Evolutionary conservation across 2,113 vertebrate species (phyloP).

Genomic region (Xerus inauris): DNA sequence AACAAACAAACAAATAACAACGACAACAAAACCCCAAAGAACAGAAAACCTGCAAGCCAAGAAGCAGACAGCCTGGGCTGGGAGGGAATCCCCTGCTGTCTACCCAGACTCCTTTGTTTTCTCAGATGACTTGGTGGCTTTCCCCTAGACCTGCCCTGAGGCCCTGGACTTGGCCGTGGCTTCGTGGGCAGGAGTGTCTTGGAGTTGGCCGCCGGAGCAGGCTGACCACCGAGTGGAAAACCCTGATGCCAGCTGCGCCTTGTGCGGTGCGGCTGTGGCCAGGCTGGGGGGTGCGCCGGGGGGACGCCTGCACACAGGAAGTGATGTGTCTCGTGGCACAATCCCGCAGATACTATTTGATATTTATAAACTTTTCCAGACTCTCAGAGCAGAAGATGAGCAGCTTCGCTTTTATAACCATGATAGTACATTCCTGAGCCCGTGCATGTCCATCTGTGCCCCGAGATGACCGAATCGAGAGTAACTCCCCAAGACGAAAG

Average conservation of each 20-base stretch:
- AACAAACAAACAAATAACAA: not conserved
- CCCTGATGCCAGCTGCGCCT: conserved; percentile 23
- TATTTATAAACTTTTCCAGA: conserved; percentile 61
- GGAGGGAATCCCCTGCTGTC: rapidly evolving
- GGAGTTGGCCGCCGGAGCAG: not conserved
- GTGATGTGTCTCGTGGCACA: not conserved
- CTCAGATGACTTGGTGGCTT: not conserved
- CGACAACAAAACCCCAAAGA: too few relatives aligned
- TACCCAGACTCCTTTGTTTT: not conserved
- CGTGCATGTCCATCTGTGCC: rapidly evolving
- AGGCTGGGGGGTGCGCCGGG: not conserved
- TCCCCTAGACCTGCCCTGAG: conserved; percentile 7
- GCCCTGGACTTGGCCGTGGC: not conserved
- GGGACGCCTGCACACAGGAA: not conserved
- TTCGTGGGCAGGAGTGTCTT: not conserved
- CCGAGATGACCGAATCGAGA: rapidly evolving
- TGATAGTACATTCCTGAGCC: conserved; percentile 51
- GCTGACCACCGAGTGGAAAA: conserved; percentile 63
- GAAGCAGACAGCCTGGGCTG: not conserved
- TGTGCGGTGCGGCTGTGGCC: not conserved
- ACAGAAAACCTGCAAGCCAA: not conserved
- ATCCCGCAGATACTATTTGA: not conserved
- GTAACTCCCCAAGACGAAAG: not conserved
- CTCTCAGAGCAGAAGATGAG: not conserved
- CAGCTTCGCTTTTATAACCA: not conserved